Base-by-base conservation (phyloP, 1,140 invertebrate genomes). In the Drosophila arizonae region DNA sequence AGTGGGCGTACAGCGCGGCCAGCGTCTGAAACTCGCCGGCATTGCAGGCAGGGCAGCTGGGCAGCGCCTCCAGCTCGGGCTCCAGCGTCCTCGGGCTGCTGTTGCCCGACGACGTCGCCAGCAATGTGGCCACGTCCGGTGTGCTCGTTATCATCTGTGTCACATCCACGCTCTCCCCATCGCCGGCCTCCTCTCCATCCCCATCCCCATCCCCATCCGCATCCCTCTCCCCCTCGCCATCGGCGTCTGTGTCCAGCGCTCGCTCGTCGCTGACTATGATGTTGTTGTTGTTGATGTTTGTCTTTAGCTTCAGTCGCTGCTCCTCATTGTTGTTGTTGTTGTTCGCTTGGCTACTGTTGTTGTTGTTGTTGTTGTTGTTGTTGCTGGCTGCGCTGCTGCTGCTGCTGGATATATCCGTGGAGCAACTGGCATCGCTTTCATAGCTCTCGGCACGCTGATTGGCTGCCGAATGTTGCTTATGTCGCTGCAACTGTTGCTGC, bases 1-100 rank as follows among this genome's bases (percentile, higher is more conserved):
- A 84, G 69, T 97, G 96, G 2, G 93, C 93, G 45, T 95, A 94
- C 10, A 96, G 77, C 0, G 93, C 92, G 2, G 93, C 92, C 58
- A 93, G 91, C 3, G 93, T 94, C 1, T 93, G 90, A 63, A 96
- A 96, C 36, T 95, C 94, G n/a, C 92, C 88, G 21, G 93, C 92
- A 4, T 93, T 92, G 77, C 95, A 96, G 0, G 94, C 92, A 0
- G 93, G 93, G 71, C 95, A 95, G 21, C 60, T 74, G 1, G 57
- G 81, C 73, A 71, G 50, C 61, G 45, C 1, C 43, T 15, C 43
- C 43, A n/a, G 2, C 43, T 45, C 43, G 6, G 15, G 43, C 43
- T 46, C 43, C 24, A 17, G 10, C 39, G 60, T 41, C 33, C 11
- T 8, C 48, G 77, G 17, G 36, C 72, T 26, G 58, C 17, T 87